Conservation (phyloP, 1,140 invertebrate species). For the Hyles euphorbiae region DNA sequence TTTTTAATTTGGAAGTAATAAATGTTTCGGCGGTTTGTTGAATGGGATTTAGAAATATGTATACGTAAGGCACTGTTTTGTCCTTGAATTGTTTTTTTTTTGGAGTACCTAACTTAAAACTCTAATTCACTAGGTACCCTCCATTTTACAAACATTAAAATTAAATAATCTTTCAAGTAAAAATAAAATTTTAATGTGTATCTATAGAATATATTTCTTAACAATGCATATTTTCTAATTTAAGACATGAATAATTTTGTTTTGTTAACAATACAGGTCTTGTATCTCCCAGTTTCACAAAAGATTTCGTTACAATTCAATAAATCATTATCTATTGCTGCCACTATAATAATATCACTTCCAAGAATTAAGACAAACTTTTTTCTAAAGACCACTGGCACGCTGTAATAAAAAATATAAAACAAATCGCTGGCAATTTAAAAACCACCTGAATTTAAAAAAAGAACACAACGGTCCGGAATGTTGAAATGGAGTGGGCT, state of each 20-base stretch:
- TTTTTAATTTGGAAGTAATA: conserved; percentile 11
- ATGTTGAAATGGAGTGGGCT: conserved; percentile 64
- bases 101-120: too few species aligned
- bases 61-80: neutral
- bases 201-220: too few species aligned
- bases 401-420: conserved; percentile 34
- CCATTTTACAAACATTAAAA: too few species aligned
- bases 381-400: conserved; percentile 26
- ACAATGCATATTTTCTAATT: too few species aligned
- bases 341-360: neutral
- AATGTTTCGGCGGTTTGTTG: neutral
- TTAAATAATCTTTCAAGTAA: too few species aligned
- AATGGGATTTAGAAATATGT: neutral
- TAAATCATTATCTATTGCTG: neutral
- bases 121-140: too few species aligned
- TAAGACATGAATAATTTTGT: too few species aligned
- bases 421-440: conserved; percentile 63
- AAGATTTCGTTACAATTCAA: too few species aligned
- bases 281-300: too few species aligned
- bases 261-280: too few species aligned
- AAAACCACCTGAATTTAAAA: conserved; percentile 60
- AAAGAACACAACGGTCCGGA: conserved; percentile 51
- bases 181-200: too few species aligned
- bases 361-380: neutral
- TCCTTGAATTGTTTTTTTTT: too few species aligned